These are phyloP conservation scores for Euglossa dilemma DNA, from an alignment of 1,140 invertebrate species.

Conservation along the genomic window DNA sequence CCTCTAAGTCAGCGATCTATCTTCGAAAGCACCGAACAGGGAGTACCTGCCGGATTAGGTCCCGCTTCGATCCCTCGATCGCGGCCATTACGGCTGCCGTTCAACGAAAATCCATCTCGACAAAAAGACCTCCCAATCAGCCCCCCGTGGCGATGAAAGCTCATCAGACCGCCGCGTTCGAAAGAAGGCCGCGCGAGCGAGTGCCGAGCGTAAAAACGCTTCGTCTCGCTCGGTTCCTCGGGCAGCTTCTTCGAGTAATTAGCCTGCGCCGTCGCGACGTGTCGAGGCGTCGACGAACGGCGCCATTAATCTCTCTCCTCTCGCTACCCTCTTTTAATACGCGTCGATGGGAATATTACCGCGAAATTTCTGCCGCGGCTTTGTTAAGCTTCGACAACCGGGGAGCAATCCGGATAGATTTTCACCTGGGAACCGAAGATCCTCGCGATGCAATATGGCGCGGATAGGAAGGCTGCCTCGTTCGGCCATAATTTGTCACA, in stretches of 20 bases:
- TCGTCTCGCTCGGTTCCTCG: not conserved
- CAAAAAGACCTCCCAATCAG: constrained; percentile 17
- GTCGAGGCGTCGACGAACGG: constrained; percentile 37
- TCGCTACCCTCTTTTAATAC: constrained; percentile 31
- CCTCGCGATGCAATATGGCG: constrained; percentile 22
- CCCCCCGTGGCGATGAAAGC: constrained; percentile 1
- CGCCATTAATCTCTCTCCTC: constrained; percentile 46
- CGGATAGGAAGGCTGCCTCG: constrained; percentile 24
- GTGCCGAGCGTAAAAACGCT: not conserved
- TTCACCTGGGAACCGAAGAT: constrained; percentile 23
- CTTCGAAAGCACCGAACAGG: not conserved
- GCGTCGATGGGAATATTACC: constrained; percentile 7
- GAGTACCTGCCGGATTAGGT: not conserved
- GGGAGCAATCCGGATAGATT: constrained; percentile 38
- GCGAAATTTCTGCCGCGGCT: constrained; percentile 2
- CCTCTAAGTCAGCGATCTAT: not conserved
- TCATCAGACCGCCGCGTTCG: not conserved
- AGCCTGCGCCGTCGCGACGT: constrained; percentile 15
- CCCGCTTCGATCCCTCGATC: not conserved
- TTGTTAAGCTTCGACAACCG: not conserved
- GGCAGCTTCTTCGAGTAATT: constrained; percentile 53
- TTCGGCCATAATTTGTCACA: constrained; percentile 55
- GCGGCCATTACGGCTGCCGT: not conserved
- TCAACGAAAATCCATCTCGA: constrained; percentile 7
- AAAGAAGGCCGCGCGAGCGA: not conserved